phyloP scores from a whole-genome alignment of 2,113 vertebrate species.

The Hippocampus comes region DNA sequence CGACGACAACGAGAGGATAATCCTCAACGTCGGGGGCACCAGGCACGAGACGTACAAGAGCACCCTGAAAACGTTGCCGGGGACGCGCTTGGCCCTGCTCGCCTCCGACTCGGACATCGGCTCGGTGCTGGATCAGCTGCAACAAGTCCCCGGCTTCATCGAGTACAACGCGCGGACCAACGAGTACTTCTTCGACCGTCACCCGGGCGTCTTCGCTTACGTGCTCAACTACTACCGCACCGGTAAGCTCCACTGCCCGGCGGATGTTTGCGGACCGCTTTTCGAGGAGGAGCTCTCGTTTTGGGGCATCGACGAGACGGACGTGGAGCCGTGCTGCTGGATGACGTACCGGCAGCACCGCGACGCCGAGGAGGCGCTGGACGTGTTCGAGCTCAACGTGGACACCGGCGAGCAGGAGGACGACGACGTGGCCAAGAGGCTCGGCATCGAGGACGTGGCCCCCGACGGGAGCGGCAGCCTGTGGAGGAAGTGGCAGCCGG shows the following conservation, averaged over 20 bases:
- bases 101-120: constrained; percentile 84
- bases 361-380: constrained; percentile 92
- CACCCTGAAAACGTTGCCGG: constrained; percentile 92
- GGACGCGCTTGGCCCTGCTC: constrained; percentile 90
- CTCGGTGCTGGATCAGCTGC: constrained; percentile 75
- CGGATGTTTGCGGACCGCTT: constrained; percentile 91
- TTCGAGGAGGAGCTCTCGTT: constrained; percentile 95
- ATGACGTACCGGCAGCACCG: constrained; percentile 95
- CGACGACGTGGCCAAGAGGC: constrained; percentile 76
- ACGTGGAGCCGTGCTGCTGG: constrained; percentile 97
- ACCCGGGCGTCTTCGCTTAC: constrained; percentile 90
- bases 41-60: constrained; percentile 94
- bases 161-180: constrained; percentile 76
- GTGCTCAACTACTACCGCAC: constrained; percentile 96
- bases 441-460: constrained; percentile 76
- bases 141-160: constrained; percentile 73
- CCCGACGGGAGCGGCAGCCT: constrained; percentile 73
- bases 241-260: constrained; percentile 92
- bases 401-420: constrained; percentile 70
- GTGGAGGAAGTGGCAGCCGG: constrained; percentile 88
- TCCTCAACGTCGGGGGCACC: constrained; percentile 97
- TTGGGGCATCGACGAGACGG: constrained; percentile 96
- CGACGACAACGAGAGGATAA: constrained; percentile 96
- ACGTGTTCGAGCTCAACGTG: constrained; percentile 91
- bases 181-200: constrained; percentile 94